Base-by-base conservation (phyloP, 2,888 invertebrate genomes). In the Troides oblongomaculatus region DNA sequence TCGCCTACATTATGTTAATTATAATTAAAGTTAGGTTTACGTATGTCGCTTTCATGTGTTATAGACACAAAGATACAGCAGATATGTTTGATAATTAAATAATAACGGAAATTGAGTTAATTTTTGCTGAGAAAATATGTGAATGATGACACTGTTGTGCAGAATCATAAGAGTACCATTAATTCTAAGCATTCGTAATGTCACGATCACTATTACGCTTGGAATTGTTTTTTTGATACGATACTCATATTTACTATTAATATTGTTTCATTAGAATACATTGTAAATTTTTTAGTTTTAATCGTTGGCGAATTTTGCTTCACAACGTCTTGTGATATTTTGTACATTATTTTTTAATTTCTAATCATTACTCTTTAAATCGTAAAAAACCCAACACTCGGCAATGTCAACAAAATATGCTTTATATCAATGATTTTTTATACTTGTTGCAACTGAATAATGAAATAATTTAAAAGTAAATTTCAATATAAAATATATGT, bases 1-100 rank as follows among this genome's bases (percentile, higher is more conserved):
- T 84, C 86, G 10, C 82, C 81, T 18, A 75, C 82, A 17, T 74
- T 79, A n/a, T 87, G 85, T 61, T 70, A 64, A 70, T n/a, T 58
- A 71, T 53, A 72, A 43, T 60, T 67, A 50, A 6, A n/a, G 4
- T 5, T 53, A 53, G n/a, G 50, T 53, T 53, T 53, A 53, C 2
- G 14, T 43, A 30, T 43, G 12, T 43, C 43, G 14, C 46, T 46
- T 46, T 14, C 46, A 12, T 46, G 46, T 14, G 46, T 46, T 12
- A 46, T 12, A 46, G 4, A 46, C 46, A 23, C 18, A 23, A 23
- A 56, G 12, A 18, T 39, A 43, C 21, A 39, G 23, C 23, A 21
- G 56, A 56, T 39, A 61, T 21, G 7, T 6, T 10, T 7, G 6
- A 56, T 3, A 56, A 23, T 10, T 10, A 58, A 10, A 58, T 23